A percentile compares a stretch with the other conserved stretches of the same genome.
phyloP scores from a whole-genome alignment of 92 coral and sea anemone genomes.

The Palythoa grandis region DNA sequence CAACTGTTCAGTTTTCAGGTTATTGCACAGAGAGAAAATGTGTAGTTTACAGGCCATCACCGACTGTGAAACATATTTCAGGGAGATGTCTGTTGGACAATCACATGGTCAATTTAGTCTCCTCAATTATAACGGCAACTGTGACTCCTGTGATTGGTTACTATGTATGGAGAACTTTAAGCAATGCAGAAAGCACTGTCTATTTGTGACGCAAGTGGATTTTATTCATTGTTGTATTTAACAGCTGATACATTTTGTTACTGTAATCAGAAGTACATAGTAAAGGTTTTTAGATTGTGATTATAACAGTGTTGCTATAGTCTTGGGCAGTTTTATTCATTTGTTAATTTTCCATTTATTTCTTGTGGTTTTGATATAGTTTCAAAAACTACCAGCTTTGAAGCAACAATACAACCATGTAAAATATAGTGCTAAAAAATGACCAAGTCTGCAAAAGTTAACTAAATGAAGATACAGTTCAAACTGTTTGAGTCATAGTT shows the following conservation, averaged over 20 bases:
- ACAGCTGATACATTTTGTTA: neutral
- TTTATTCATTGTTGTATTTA: neutral
- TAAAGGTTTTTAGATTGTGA: too few relatives aligned
- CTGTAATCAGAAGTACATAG: too few relatives aligned
- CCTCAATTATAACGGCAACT: conserved; percentile 76
- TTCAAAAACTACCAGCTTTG: too few relatives aligned
- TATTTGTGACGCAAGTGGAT: neutral
- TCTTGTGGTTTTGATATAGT: too few relatives aligned
- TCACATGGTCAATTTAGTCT: conserved; percentile 90
- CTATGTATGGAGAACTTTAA: conserved; percentile 78
- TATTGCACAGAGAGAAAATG: conserved; percentile 81
- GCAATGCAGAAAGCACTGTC: neutral
- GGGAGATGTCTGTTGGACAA: conserved; percentile 85
- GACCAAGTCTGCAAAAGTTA: too few relatives aligned
- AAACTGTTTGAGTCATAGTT: too few relatives aligned
- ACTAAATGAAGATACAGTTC: too few relatives aligned
- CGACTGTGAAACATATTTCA: conserved; percentile 78
- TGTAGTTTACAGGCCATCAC: conserved; percentile 80
- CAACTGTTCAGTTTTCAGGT: conserved; percentile 94
- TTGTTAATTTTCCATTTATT: neutral
- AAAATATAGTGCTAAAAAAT: too few relatives aligned
- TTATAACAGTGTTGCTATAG: neutral
- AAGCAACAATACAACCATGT: too few relatives aligned
- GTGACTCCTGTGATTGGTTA: conserved; percentile 87
- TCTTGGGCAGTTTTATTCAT: neutral